Percentiles rank a stretch among this genome's conserved stretches.
phyloP scores from a whole-genome alignment of 2,888 invertebrate genomes.

The Drosophila siamana region DNA sequence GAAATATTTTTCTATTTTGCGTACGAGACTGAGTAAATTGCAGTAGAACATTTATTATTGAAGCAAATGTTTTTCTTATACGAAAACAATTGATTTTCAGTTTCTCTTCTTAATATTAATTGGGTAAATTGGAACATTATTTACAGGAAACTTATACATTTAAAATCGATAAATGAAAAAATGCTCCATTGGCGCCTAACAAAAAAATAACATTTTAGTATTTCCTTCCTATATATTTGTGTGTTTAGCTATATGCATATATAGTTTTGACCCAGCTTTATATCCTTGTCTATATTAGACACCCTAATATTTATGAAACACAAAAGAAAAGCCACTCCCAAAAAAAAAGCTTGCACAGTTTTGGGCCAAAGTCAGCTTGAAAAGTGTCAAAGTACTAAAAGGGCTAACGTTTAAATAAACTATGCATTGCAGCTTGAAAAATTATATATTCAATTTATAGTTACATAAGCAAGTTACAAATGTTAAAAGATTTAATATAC shows the following conservation, averaged over 20 bases:
- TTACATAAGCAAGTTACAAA: slow-evolving; percentile 39
- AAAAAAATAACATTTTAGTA: slow-evolving; percentile 39
- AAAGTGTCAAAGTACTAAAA: slow-evolving; percentile 16
- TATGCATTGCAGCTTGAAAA: slow-evolving; percentile 18
- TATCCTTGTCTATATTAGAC: slow-evolving; percentile 82
- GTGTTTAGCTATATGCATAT: slow-evolving; percentile 50
- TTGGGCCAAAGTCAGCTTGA: slow-evolving; percentile 36
- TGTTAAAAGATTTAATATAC: slow-evolving; percentile 31
- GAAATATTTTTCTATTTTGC: slow-evolving; percentile 71
- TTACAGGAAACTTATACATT: slow-evolving; percentile 65
- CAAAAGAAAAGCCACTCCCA: slow-evolving; percentile 11
- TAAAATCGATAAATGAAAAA: slow-evolving; percentile 43
- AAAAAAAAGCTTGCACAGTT: slow-evolving; percentile 47
- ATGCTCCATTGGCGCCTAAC: slow-evolving; percentile 61
- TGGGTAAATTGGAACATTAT: slow-evolving; percentile 42
- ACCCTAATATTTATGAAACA: slow-evolving; percentile 61
- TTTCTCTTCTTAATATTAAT: slow-evolving; percentile 35
- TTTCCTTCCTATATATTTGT: slow-evolving; percentile 52
- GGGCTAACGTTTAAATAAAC: slow-evolving; percentile 18
- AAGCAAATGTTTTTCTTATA: slow-evolving; percentile 41
- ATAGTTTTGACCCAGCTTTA: slow-evolving; percentile 67
- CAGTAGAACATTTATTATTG: slow-evolving; percentile 52
- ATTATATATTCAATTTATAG: slow-evolving; percentile 28
- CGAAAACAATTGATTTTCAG: slow-evolving; percentile 41
- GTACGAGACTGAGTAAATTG: slow-evolving; percentile 71